These are phyloP conservation scores for Vireo griseus DNA, from an alignment of 2,797 vertebrate species.

Conservation along the genomic window DNA sequence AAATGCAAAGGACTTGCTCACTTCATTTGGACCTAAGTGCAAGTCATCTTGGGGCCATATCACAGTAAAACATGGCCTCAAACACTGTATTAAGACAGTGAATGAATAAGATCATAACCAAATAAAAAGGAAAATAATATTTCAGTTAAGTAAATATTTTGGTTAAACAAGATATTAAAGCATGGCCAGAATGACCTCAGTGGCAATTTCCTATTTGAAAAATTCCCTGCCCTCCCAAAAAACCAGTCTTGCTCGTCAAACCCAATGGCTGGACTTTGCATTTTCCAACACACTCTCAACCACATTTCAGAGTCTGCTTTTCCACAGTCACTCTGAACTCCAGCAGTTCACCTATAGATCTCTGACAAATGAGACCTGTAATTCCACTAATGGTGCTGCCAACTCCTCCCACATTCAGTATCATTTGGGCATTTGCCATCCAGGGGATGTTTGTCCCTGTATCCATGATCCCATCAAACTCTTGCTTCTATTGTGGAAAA, in stretches of 20 bases:
- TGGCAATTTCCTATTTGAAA: not conserved
- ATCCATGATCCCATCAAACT: accelerated
- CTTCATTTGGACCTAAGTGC: accelerated
- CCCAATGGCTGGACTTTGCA: not conserved
- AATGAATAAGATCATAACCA: not conserved
- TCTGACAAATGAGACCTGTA: not conserved
- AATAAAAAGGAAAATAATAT: not conserved
- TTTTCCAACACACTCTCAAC: not conserved
- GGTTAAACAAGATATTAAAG: not conserved
- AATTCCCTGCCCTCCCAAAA: not conserved
- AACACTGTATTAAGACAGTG: not conserved
- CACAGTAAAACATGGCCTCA: not conserved
- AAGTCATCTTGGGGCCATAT: not conserved
- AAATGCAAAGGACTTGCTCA: not conserved
- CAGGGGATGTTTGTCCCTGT: not conserved
- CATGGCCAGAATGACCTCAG: not conserved
- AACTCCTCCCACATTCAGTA: not conserved
- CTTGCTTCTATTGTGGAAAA: not conserved
- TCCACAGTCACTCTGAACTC: not conserved
- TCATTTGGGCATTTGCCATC: not conserved
- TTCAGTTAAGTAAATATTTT: not conserved
- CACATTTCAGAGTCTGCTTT: not conserved
- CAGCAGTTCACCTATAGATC: not conserved
- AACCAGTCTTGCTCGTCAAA: not conserved
- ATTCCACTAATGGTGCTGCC: not conserved